Evolutionary conservation across 2,888 invertebrate species (phyloP).

Genomic region (Coelinius sp.): DNA sequence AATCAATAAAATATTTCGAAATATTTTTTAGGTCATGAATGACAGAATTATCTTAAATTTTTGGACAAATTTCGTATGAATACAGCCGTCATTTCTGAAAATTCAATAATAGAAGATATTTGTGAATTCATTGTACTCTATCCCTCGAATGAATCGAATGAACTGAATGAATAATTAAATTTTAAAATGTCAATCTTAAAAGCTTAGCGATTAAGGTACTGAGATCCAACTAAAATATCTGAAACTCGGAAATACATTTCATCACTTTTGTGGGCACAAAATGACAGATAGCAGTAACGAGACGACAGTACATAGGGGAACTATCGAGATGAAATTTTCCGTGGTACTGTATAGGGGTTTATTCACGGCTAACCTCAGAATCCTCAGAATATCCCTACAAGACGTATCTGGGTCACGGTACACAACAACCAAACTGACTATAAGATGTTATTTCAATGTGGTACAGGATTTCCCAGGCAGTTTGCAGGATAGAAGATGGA

Average conservation of each 20-base stretch:
- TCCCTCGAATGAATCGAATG: neutral
- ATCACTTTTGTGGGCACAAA: neutral
- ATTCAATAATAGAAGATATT: too few species aligned
- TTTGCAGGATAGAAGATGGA: slow-evolving; percentile 5
- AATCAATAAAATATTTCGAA: too few species aligned
- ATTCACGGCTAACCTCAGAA: slow-evolving; percentile 16
- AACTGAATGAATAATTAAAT: neutral
- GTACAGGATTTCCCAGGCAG: slow-evolving; percentile 36
- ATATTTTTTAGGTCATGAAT: too few species aligned
- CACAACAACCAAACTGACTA: slow-evolving; percentile 20
- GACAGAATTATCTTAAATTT: too few species aligned
- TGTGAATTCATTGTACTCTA: too few species aligned
- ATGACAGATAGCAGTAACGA: neutral
- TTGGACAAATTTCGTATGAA: too few species aligned
- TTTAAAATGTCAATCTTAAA: neutral
- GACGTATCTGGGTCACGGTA: slow-evolving; percentile 28
- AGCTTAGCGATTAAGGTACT: neutral
- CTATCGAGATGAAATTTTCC: slow-evolving; percentile 19
- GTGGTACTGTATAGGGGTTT: slow-evolving; percentile 11
- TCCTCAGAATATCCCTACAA: slow-evolving; percentile 1
- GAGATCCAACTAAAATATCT: neutral
- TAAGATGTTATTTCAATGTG: slow-evolving; percentile 40
- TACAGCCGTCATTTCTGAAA: too few species aligned
- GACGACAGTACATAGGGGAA: neutral
- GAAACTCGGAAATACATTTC: neutral